Conservation (phyloP, 2,113 vertebrate species). For the Tenrec ecaudatus region DNA sequence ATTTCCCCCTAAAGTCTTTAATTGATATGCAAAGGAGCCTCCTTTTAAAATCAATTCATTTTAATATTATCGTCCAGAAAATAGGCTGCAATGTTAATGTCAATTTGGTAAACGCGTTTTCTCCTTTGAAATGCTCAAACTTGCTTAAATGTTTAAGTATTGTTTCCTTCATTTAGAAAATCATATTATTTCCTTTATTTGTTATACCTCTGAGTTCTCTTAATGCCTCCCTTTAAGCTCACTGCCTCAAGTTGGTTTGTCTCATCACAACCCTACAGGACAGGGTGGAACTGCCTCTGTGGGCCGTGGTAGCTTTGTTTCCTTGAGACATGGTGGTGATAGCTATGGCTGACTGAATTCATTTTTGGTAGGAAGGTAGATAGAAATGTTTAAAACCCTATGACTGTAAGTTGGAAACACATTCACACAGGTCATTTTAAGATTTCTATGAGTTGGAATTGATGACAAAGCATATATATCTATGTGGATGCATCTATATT, state of each 20-base stretch:
- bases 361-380: too few species aligned
- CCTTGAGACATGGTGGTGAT: background rate
- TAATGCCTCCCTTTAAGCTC: background rate
- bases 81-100: slow-evolving; percentile 26
- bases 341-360: background rate
- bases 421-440: too few species aligned
- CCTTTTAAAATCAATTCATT: slow-evolving; percentile 16
- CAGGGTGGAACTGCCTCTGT: background rate
- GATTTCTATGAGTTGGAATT: too few species aligned
- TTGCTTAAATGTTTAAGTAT: slow-evolving; percentile 21
- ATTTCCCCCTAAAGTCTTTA: slow-evolving; percentile 63
- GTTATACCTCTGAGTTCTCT: background rate
- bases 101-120: slow-evolving; percentile 17
- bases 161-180: background rate
- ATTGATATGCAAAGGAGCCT: slow-evolving; percentile 67
- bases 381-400: too few species aligned
- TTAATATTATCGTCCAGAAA: background rate
- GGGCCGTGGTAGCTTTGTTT: background rate
- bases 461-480: background rate
- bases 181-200: slow-evolving; percentile 24
- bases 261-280: background rate
- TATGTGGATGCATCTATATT: too few species aligned
- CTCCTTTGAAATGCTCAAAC: background rate
- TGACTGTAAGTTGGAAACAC: too few species aligned
- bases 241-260: background rate